Conservation (phyloP, 2,113 vertebrate species). For the Varanus komodoensis region DNA sequence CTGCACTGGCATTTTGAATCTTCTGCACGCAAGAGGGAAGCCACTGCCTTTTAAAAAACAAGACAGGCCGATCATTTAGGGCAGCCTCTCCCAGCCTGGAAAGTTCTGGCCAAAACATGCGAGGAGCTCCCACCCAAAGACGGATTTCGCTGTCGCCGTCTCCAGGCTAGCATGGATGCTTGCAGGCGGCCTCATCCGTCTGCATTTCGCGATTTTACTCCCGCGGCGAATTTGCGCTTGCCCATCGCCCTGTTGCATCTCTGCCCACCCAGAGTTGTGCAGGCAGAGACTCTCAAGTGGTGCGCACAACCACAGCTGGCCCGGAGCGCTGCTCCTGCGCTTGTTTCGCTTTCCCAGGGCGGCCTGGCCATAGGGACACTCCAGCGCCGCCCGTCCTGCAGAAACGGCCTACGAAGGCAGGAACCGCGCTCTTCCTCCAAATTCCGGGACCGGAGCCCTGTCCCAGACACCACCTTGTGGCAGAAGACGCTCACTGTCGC, state of each 20-base stretch:
- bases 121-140: too few relatives aligned
- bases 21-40: background rate
- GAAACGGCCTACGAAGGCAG: background rate
- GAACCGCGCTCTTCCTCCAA: too few relatives aligned
- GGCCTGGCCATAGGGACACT: background rate
- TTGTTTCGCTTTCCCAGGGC: background rate
- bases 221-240: background rate
- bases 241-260: background rate
- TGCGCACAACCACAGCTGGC: background rate
- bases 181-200: too few relatives aligned
- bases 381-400: background rate
- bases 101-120: too few relatives aligned
- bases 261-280: background rate
- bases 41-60: background rate
- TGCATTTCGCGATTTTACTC: background rate
- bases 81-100: background rate
- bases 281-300: background rate
- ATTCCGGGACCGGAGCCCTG: fast-evolving
- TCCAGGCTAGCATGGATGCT: too few relatives aligned
- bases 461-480: constrained; percentile 49
- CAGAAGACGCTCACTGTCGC: fast-evolving
- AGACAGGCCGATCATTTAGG: background rate
- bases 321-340: background rate
- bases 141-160: background rate
- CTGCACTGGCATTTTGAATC: background rate